Base-by-base conservation (phyloP, 92 coral and sea anemone species). In the Galaxea fascicularis region DNA sequence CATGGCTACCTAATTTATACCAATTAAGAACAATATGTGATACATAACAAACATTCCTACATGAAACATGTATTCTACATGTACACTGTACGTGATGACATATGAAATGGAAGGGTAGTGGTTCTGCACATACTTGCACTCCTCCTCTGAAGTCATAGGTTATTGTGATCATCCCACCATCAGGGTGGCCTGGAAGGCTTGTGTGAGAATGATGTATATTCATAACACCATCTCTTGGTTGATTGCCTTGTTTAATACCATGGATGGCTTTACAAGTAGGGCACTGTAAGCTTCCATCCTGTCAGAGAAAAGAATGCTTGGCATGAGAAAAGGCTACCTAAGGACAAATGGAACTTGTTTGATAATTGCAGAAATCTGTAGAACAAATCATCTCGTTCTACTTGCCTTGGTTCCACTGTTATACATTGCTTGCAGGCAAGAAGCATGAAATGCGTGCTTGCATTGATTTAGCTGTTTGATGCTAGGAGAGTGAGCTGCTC, bases 231-330 rank as follows among this genome's bases (percentile, higher is more conserved):
- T 80, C 90, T 24, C 39, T 73, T 21, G 98, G 98, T 24, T 95
- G 98, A 47, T 53, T 92, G 10, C 98, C 98, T 20, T 73, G 87
- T 79, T 92, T 95, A 8, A 90, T 63, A 11, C 98, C 98, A 83
- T 95, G 95, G 73, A 95, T 95, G 39, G 94, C 84, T 85, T 95
- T 95, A 66, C 98, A 95, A 73, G 98, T 92, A 0, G 98, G 98
- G 53, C 98, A 95, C 88, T 92, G 98, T 21, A 95, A 69, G 84
- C 98, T 87, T 26, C 93, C 98, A 74, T 90, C 89, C 98, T 95
- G 73, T 39, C 26, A 52, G 27, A 13, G 25, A 5, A 21, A 39
- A 44, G 8, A 28, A n/a, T 16, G 2, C 0, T 0, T 1, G 0
- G 15, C 14, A 18, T 60, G 10, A 5, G 29, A 27, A 22, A 60